A percentile compares a stretch with the other conserved stretches of the same genome.
These are phyloP conservation scores for Lamproptera curius DNA, from an alignment of 2,888 invertebrate genomes.

Conservation along the genomic window DNA sequence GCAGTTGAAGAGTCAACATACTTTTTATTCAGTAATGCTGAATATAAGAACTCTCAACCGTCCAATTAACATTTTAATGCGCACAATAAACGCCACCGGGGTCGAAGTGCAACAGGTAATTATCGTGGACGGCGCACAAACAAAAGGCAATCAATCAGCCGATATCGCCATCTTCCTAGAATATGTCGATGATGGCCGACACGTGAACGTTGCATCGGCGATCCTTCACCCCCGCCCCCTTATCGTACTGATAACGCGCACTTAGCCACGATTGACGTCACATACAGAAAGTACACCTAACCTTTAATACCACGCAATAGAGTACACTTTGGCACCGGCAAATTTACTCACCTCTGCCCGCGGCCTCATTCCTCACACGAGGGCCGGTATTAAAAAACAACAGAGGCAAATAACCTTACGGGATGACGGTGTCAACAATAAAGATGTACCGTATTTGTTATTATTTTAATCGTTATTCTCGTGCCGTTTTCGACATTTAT, in stretches of 20 bases:
- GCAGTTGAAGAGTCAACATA: too few species aligned
- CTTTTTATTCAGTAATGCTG: too few species aligned
- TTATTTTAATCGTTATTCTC: slow-evolving; percentile 12
- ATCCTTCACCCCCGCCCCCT: slow-evolving; percentile 61
- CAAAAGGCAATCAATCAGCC: slow-evolving; percentile 66
- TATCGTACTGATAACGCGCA: slow-evolving; percentile 47
- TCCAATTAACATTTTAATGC: too few species aligned
- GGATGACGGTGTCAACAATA: slow-evolving; percentile 5
- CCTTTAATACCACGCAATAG: slow-evolving; percentile 34
- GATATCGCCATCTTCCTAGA: slow-evolving; percentile 46
- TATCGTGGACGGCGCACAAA: slow-evolving; percentile 25
- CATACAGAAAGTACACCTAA: slow-evolving; percentile 31
- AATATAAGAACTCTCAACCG: too few species aligned
- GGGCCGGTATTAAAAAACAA: slow-evolving; percentile 47
- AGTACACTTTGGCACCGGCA: slow-evolving; percentile 31
- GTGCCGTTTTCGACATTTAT: slow-evolving; percentile 1
- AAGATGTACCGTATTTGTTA: slow-evolving; percentile 8
- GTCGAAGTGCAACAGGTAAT: slow-evolving; percentile 10
- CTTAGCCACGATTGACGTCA: slow-evolving; percentile 62
- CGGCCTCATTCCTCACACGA: slow-evolving; percentile 57
- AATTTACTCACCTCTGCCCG: slow-evolving; percentile 43
- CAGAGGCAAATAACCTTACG: slow-evolving; percentile 29
- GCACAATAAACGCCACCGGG: neutral
- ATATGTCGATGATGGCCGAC: slow-evolving; percentile 42
- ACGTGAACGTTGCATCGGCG: slow-evolving; percentile 54